Evolutionary conservation across 2,797 vertebrate species (phyloP).

Genomic region (Anguilla anguilla): DNA sequence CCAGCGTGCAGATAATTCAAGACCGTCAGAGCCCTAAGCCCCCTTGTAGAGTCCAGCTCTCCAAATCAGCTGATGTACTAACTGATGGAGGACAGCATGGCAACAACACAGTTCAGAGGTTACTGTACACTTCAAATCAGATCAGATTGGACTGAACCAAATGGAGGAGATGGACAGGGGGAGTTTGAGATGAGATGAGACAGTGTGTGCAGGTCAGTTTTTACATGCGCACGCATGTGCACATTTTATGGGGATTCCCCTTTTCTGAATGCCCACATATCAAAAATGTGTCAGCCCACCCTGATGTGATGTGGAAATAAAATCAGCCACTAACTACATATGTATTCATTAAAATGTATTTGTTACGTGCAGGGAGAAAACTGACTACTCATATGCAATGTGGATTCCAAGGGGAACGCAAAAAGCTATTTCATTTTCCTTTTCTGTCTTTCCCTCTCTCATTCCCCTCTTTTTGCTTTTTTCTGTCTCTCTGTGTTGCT

Average conservation of each 20-base stretch:
- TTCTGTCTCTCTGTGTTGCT: background rate
- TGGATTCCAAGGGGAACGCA: background rate
- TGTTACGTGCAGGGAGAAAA: background rate
- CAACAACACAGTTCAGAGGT: constrained; percentile 40
- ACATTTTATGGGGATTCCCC: background rate
- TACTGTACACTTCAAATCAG: constrained; percentile 40
- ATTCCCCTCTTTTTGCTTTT: background rate
- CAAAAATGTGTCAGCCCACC: background rate
- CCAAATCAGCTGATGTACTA: constrained; percentile 11
- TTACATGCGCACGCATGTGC: background rate
- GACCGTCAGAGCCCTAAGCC: background rate
- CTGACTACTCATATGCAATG: background rate
- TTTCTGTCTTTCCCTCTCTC: constrained; percentile 20
- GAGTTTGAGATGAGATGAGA: background rate
- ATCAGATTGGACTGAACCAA: constrained; percentile 59
- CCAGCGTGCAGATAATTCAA: constrained; percentile 62
- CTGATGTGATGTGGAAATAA: constrained; percentile 2
- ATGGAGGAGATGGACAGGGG: constrained; percentile 25
- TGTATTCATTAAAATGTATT: background rate
- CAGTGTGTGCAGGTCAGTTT: background rate
- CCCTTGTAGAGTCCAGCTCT: background rate
- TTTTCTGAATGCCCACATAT: background rate
- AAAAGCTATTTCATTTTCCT: background rate
- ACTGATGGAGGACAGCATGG: constrained; percentile 8
- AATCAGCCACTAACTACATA: background rate